Evolutionary conservation across 2,888 invertebrate species (phyloP).

Genomic region (Ganaspis brasiliensis): DNA sequence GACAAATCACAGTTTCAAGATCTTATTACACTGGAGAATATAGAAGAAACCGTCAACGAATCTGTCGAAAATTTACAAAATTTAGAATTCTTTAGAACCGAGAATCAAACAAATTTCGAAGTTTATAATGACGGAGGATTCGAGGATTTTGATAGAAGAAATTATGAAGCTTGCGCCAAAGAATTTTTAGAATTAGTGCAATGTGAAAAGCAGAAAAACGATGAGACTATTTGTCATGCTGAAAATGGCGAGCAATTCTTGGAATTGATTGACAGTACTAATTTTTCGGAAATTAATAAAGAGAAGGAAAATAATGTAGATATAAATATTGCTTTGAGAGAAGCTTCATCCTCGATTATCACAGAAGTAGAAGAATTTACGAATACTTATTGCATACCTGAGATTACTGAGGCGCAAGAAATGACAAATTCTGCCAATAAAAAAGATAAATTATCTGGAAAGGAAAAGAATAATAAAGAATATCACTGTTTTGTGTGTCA

Average conservation of each 20-base stretch:
- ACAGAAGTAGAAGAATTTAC: conserved; percentile 44
- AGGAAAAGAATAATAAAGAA: conserved; percentile 59
- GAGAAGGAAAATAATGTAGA: conserved; percentile 35
- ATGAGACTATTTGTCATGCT: conserved; percentile 61
- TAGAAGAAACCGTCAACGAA: conserved; percentile 55
- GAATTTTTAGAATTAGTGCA: conserved; percentile 67
- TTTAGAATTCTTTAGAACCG: conserved; percentile 60
- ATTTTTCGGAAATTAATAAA: conserved; percentile 56
- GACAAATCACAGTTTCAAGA: conserved; percentile 59
- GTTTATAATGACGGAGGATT: conserved; percentile 65
- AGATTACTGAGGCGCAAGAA: conserved; percentile 44
- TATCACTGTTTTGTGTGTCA: conserved; percentile 76
- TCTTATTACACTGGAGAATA: not conserved
- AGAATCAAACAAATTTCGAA: conserved; percentile 60
- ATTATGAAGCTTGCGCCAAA: conserved; percentile 64
- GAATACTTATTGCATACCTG: conserved; percentile 30
- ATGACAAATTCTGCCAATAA: not conserved
- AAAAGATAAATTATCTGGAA: not conserved
- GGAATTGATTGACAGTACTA: conserved; percentile 65
- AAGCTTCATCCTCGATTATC: not conserved
- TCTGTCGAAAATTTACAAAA: conserved; percentile 51
- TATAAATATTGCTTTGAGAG: not conserved
- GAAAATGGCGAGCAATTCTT: conserved; percentile 72
- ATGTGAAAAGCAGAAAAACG: conserved; percentile 50
- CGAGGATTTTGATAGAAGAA: conserved; percentile 63